These are phyloP conservation scores for Cliona cf. orientalis DNA, from an alignment of 37 sponge, comb jelly and placozoan genomes.

Conservation along the genomic window DNA sequence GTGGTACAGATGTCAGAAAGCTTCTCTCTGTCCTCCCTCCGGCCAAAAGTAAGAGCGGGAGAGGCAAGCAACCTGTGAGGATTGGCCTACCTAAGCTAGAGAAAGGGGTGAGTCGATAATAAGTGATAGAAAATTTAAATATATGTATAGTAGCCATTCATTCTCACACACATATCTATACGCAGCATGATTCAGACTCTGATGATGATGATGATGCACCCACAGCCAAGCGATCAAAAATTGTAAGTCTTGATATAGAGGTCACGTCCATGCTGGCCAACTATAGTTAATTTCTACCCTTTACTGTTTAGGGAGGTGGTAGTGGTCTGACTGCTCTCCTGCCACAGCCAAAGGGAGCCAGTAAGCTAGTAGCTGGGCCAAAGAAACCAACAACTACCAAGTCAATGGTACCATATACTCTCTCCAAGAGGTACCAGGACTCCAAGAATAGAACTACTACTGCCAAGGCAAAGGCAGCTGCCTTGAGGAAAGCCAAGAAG, in stretches of 20 bases:
- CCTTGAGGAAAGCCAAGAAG: background rate
- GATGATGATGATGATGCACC: slow-evolving; percentile 59
- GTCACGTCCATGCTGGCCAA: too few relatives aligned
- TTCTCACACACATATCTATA: background rate
- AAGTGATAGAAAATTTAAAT: too few relatives aligned
- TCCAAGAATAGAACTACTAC: background rate
- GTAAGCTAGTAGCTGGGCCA: background rate
- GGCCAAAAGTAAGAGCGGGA: background rate
- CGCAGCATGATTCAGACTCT: slow-evolving; percentile 41
- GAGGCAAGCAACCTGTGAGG: slow-evolving; percentile 21
- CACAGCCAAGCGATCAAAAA: background rate
- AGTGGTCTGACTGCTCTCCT: slow-evolving; percentile 63
- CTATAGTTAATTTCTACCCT: background rate
- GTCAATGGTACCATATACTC: slow-evolving; percentile 48
- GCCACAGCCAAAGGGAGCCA: slow-evolving; percentile 51
- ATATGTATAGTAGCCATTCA: too few relatives aligned
- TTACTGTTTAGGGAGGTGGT: slow-evolving; percentile 8
- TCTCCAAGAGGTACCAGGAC: slow-evolving; percentile 33
- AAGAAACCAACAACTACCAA: background rate
- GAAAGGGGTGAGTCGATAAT: slow-evolving; percentile 2
- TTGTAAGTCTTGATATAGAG: too few relatives aligned
- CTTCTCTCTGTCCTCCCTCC: slow-evolving; percentile 39
- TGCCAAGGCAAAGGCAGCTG: background rate
- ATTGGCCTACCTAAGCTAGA: slow-evolving; percentile 30
- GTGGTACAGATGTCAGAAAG: slow-evolving; percentile 15